Conservation (phyloP, 2,888 invertebrate species). For the Drosophila paranaensis region DNA sequence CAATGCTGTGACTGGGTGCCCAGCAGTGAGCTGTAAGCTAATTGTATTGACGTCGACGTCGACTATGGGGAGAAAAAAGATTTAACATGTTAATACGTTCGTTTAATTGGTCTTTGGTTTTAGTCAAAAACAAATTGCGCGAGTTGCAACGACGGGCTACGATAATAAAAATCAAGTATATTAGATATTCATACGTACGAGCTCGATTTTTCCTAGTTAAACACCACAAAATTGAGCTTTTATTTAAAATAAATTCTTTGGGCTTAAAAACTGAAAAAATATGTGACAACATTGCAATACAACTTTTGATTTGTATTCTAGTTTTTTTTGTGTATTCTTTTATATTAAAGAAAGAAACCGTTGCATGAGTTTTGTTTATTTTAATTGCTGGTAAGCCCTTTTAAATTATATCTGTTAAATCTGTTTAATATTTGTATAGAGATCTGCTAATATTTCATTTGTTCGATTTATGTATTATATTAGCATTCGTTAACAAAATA, state of each 20-base stretch:
- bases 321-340: neutral
- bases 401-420: too few species aligned
- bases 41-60: slow-evolving; percentile 27
- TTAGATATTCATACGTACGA: neutral
- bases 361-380: slow-evolving; percentile 17
- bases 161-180: neutral
- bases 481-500: too few species aligned
- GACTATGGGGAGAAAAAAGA: slow-evolving; percentile 40
- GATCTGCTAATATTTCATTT: too few species aligned
- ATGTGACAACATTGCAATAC: neutral
- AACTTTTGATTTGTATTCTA: neutral
- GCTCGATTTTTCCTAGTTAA: slow-evolving; percentile 3
- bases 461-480: too few species aligned
- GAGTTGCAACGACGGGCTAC: slow-evolving; percentile 47
- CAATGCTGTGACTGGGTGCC: slow-evolving; percentile 5
- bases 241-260: neutral
- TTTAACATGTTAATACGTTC: slow-evolving; percentile 47
- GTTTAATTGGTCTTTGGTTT: slow-evolving; percentile 54
- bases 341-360: slow-evolving; percentile 1
- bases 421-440: too few species aligned
- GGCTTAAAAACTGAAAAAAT: neutral
- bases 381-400: too few species aligned
- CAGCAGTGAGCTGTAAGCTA: slow-evolving; percentile 9
- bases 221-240: neutral
- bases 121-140: slow-evolving; percentile 69